Percentiles rank a stretch among this genome's conserved stretches.
phyloP scores from a whole-genome alignment of 2,797 vertebrate genomes.

The Triplophysa yarkandensis region DNA sequence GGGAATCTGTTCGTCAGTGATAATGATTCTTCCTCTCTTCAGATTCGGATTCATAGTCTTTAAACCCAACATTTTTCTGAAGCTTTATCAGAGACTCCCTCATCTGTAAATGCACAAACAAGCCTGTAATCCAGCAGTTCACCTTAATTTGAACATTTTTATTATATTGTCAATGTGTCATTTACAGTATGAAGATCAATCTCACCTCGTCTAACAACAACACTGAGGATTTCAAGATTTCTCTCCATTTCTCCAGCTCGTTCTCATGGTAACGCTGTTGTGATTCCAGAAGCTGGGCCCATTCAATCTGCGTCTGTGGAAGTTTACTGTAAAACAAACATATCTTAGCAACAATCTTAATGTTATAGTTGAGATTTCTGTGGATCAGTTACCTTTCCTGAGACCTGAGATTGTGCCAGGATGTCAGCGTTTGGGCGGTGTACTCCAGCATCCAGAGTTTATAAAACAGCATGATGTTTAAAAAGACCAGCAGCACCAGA shows the following conservation, averaged over 20 bases:
- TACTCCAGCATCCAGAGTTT: conserved; percentile 99
- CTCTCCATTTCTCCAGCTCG: conserved; percentile 94
- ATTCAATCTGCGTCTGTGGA: conserved; percentile 95
- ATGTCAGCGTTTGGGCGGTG: conserved; percentile 91
- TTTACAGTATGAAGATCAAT: neutral
- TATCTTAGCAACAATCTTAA: neutral
- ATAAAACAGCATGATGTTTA: conserved; percentile 99
- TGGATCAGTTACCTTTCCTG: conserved; percentile 85
- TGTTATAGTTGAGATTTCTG: neutral
- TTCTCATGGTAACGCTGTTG: conserved; percentile 95
- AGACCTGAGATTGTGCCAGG: conserved; percentile 91
- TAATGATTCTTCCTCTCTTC: conserved; percentile 89
- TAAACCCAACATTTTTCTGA: conserved; percentile 89
- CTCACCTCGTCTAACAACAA: conserved; percentile 95
- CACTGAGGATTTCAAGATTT: conserved; percentile 94
- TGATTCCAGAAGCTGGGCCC: conserved; percentile 94
- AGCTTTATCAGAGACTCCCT: conserved; percentile 94
- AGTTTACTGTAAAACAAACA: conserved; percentile 77
- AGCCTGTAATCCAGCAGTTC: neutral
- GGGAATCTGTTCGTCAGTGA: conserved; percentile 80
- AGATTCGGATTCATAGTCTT: conserved; percentile 84
- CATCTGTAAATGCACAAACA: conserved; percentile 79
- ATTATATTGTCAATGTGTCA: no score
- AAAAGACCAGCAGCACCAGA: conserved; percentile 93
- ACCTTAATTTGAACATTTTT: neutral